A percentile compares a stretch with the other conserved stretches of the same genome.
phyloP scores from a whole-genome alignment of 2,888 invertebrate species.

The Griposia aprilina region DNA sequence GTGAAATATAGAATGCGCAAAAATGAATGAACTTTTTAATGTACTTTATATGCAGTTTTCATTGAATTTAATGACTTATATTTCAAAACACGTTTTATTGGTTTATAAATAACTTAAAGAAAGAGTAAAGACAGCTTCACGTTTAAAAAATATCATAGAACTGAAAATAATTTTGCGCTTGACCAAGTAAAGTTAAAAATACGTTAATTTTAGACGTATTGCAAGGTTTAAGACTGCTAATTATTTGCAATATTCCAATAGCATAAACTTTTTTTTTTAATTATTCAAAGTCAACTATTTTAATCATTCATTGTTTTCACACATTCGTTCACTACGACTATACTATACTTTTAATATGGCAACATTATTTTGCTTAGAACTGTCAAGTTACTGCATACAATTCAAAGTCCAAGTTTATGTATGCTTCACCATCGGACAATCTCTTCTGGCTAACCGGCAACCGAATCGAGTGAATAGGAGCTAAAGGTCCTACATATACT shows the following conservation, averaged over 20 bases:
- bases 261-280: too few species aligned
- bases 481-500: conserved; percentile 3
- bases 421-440: neutral
- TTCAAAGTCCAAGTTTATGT: neutral
- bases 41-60: too few species aligned
- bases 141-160: neutral
- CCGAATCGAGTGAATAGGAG: neutral
- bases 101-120: neutral
- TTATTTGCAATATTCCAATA: neutral
- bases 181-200: neutral
- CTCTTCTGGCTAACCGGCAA: too few species aligned
- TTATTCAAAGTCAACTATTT: too few species aligned
- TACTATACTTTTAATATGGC: neutral
- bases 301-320: too few species aligned
- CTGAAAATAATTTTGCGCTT: neutral
- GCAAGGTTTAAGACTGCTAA: neutral
- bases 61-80: too few species aligned
- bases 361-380: neutral
- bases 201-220: neutral
- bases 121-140: neutral
- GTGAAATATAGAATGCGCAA: too few species aligned
- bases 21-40: too few species aligned
- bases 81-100: neutral
- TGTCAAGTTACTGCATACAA: neutral
- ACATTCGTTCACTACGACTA: too few species aligned